Percentiles rank a stretch among this genome's conserved stretches.
phyloP scores from a whole-genome alignment of 1,140 invertebrate genomes.

The Hydropsyche tenuis region DNA sequence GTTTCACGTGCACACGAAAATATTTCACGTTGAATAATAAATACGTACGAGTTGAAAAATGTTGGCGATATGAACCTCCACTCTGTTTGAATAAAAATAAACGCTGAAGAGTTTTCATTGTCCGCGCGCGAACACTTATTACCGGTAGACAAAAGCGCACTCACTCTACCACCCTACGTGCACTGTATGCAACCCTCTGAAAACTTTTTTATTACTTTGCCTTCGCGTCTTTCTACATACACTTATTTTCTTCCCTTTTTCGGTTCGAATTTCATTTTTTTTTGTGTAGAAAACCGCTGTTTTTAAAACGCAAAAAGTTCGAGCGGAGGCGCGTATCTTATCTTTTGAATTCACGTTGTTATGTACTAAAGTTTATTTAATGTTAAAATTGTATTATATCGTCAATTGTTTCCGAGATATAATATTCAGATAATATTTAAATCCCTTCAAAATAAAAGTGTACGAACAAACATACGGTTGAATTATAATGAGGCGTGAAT shows the following conservation, averaged over 20 bases:
- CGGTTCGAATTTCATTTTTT: neutral
- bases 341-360: neutral
- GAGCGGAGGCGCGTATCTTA: neutral
- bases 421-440: too few relatives aligned
- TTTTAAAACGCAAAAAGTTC: neutral
- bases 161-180: neutral
- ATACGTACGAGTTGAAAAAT: slow-evolving; percentile 16
- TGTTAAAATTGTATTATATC: too few relatives aligned
- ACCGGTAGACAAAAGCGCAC: slow-evolving; percentile 27
- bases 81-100: slow-evolving; percentile 7
- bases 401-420: too few relatives aligned
- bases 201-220: slow-evolving; percentile 26
- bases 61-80: slow-evolving; percentile 23
- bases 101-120: slow-evolving; percentile 27
- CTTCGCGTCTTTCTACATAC: too few relatives aligned
- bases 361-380: too few relatives aligned
- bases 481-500: neutral
- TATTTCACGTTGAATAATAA: neutral
- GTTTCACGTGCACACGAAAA: neutral
- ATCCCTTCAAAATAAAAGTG: too few relatives aligned
- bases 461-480: too few relatives aligned
- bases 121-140: slow-evolving; percentile 31
- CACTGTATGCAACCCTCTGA: neutral
- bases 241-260: neutral
- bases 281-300: neutral